Percentiles rank a stretch among this genome's conserved stretches.
Conservation (phyloP, 1,140 invertebrate genomes). For the Drosophila lini region DNA sequence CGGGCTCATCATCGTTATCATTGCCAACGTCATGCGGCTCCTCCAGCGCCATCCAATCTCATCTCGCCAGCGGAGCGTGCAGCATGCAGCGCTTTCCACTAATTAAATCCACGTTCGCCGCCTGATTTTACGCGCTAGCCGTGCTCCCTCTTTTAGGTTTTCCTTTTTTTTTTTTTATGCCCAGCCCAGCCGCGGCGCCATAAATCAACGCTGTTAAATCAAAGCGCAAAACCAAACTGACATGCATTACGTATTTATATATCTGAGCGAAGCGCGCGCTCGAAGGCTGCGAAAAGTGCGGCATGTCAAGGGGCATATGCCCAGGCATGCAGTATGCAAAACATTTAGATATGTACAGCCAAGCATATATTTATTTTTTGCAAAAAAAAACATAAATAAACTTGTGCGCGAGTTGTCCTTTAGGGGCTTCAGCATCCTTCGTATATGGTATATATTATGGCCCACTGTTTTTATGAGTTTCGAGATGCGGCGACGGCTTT, state of each 20-base stretch:
- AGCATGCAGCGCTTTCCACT: constrained; percentile 36
- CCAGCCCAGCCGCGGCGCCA: constrained; percentile 24
- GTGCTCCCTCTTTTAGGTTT: background rate
- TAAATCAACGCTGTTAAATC: constrained; percentile 80
- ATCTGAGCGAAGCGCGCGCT: constrained; percentile 43
- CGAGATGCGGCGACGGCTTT: constrained; percentile 55
- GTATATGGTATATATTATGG: constrained; percentile 29
- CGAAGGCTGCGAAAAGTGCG: constrained; percentile 19
- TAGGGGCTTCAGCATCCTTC: constrained; percentile 1
- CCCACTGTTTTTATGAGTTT: constrained; percentile 63
- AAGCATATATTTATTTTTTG: constrained; percentile 13
- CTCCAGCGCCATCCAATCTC: constrained; percentile 25
- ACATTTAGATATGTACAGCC: constrained; percentile 30
- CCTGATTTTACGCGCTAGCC: constrained; percentile 23
- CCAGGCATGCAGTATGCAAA: constrained; percentile 22
- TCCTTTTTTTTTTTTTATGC: constrained; percentile 12
- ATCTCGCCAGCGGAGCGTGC: constrained; percentile 43
- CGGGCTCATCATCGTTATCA: constrained; percentile 31
- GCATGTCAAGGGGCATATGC: constrained; percentile 16
- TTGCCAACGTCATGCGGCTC: constrained; percentile 10
- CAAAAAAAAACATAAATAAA: constrained; percentile 18
- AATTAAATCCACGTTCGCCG: constrained; percentile 38
- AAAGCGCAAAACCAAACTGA: constrained; percentile 79
- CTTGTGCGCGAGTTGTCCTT: constrained; percentile 15
- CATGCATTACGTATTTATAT: constrained; percentile 80